Evolutionary conservation across 1,140 invertebrate species (phyloP).

Genomic region (Apis cerana): DNA sequence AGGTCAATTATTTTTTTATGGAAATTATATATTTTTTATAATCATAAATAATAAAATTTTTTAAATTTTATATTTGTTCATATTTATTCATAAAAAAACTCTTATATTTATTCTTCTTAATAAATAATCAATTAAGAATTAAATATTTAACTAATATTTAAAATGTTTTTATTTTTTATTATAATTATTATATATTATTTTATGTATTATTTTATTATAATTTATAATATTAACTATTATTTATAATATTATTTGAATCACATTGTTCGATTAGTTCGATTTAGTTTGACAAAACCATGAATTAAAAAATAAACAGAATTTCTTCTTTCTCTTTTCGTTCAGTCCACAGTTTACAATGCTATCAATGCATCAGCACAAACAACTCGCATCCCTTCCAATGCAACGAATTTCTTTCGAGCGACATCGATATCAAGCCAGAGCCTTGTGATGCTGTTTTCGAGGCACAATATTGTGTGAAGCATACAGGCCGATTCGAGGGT

Average conservation of each 20-base stretch:
- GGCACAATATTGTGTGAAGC: constrained; percentile 96
- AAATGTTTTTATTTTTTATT: neutral
- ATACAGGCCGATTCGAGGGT: constrained; percentile 97
- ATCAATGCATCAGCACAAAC: constrained; percentile 93
- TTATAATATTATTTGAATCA: neutral
- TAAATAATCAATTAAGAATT: neutral
- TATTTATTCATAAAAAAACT: neutral
- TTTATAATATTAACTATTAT: neutral
- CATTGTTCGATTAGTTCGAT: neutral
- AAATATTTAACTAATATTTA: neutral
- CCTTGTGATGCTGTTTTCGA: constrained; percentile 90
- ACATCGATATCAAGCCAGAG: constrained; percentile 85
- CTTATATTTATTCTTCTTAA: too few species aligned
- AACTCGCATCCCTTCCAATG: constrained; percentile 91
- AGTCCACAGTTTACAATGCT: constrained; percentile 89
- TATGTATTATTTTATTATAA: neutral
- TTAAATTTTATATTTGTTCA: neutral
- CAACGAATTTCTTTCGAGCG: constrained; percentile 90
- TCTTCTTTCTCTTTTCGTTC: constrained; percentile 68
- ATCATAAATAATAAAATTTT: neutral
- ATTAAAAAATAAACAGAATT: neutral
- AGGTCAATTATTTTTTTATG: neutral
- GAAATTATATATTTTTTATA: too few species aligned
- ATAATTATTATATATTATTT: neutral
- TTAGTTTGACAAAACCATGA: neutral